phyloP scores from a whole-genome alignment of 2,113 vertebrate genomes.

The Martes martes region DNA sequence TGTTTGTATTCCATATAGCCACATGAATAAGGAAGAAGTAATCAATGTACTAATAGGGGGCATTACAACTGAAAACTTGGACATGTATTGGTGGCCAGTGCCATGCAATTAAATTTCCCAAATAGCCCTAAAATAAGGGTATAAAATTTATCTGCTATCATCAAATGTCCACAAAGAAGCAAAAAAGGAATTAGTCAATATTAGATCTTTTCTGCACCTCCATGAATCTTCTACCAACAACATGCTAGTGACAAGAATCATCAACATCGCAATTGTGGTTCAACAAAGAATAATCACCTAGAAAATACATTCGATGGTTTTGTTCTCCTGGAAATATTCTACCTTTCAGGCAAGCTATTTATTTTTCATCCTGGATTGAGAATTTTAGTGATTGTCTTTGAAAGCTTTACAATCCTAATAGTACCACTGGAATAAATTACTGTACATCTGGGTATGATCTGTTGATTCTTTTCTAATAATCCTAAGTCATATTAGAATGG shows the following conservation, averaged over 20 bases:
- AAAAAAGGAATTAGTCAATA: conserved; percentile 43
- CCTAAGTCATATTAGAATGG: conserved; percentile 38
- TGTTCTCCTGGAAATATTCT: conserved; percentile 34
- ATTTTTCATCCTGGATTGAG: not conserved
- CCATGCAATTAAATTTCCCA: not conserved
- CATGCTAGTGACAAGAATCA: conserved; percentile 25
- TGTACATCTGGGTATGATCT: conserved; percentile 43
- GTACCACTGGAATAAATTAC: conserved; percentile 46
- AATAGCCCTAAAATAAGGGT: not conserved
- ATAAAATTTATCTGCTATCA: not conserved
- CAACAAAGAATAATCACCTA: conserved; percentile 50
- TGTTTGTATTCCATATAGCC: not conserved
- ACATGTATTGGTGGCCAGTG: not conserved
- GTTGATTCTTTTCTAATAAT: conserved; percentile 60
- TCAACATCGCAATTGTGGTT: conserved; percentile 19
- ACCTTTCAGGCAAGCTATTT: conserved; percentile 41
- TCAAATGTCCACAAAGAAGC: not conserved
- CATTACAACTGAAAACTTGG: not conserved
- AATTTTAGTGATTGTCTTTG: conserved; percentile 58
- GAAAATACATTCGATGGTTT: conserved; percentile 50
- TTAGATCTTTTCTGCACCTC: conserved; percentile 7
- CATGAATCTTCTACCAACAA: not conserved
- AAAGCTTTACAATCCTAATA: conserved; percentile 53
- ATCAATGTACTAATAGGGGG: not conserved
- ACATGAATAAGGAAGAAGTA: conserved; percentile 6